Base-by-base conservation (phyloP, 2,888 invertebrate species). In the Melanostoma scalare region DNA sequence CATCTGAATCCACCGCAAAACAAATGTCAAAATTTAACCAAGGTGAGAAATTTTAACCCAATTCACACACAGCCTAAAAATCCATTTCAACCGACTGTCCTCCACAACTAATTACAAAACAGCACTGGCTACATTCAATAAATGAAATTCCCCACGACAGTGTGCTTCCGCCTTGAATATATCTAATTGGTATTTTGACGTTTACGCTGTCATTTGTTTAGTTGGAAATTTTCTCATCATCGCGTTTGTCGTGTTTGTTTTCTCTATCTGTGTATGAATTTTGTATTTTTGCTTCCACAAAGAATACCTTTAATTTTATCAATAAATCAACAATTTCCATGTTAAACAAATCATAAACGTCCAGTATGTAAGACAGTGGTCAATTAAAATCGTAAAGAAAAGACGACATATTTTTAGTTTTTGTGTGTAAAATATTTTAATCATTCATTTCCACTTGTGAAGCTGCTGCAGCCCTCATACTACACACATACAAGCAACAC, bases 231-330 rank as follows among this genome's bases (percentile, higher is more conserved):
- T 84, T 65, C 61, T 78, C 63, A 50, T 50, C 72, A 63, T 67
- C 68, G 74, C 74, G 71, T 63, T 74, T 56, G 36, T 74, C 67
- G 69, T 75, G 80, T 79, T 84, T 84, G 84, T 84, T 78, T 82
- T 84, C 71, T 84, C 84, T 79, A 79, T 84, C 79, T 69, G 71
- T 79, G 74, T 58, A 68, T 78, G 58, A 65, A 74, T 84, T 79
- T 77, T 69, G 52, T 78, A 55, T 65, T 76, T 72, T 80, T 71
- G 58, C 58, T 33, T 77, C 65, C 35, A 81, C 55, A 75, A 65
- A 71, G 50, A 48, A 61, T 50, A 50, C 35, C 31, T 10, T 10
- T 30, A 36, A 65, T 58, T 78, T 53, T 68, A 46, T 63, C 73
- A 77, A 65, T 58, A 73, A 73, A 77, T 78, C 36, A 48, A 65